Conservation (phyloP, 2,888 invertebrate species). For the Uloborus plumipes region DNA sequence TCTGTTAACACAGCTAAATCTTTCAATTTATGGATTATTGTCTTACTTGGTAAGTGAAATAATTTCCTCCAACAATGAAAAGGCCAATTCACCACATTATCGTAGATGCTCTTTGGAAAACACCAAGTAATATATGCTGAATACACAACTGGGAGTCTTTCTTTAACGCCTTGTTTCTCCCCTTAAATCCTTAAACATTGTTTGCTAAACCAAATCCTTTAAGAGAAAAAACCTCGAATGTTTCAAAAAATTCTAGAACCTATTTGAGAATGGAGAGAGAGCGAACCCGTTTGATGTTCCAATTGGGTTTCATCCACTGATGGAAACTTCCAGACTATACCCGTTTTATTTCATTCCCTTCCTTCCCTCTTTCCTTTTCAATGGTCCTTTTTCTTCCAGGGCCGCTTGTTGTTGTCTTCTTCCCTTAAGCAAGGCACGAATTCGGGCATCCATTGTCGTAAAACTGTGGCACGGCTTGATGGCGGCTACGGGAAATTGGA, state of each 20-base stretch:
- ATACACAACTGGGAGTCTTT: background rate
- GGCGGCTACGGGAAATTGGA: slow-evolving; percentile 50
- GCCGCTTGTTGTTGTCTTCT: slow-evolving; percentile 38
- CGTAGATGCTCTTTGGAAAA: too few species aligned
- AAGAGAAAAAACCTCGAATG: slow-evolving; percentile 6
- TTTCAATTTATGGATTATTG: too few species aligned
- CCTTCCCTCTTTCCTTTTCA: slow-evolving; percentile 21
- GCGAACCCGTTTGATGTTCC: slow-evolving; percentile 38
- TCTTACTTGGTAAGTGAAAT: too few species aligned
- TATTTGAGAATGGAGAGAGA: slow-evolving; percentile 27
- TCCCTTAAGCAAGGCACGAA: slow-evolving; percentile 44
- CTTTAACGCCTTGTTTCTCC: slow-evolving; percentile 13
- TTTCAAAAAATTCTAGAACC: background rate
- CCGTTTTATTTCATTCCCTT: slow-evolving; percentile 45
- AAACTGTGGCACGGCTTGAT: slow-evolving; percentile 43
- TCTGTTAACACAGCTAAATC: too few species aligned
- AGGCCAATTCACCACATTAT: too few species aligned
- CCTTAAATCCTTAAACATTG: slow-evolving; percentile 16
- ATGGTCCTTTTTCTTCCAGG: slow-evolving; percentile 14
- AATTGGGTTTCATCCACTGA: slow-evolving; percentile 57
- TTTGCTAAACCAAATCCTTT: slow-evolving; percentile 26
- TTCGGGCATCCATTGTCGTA: slow-evolving; percentile 45
- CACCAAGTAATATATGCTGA: background rate
- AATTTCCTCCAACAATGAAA: too few species aligned
- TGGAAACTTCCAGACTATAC: slow-evolving; percentile 37